Percentiles rank a stretch among this genome's conserved stretches.
Conservation (phyloP, 1,140 invertebrate genomes). For the Hylaeus volcanicus region DNA sequence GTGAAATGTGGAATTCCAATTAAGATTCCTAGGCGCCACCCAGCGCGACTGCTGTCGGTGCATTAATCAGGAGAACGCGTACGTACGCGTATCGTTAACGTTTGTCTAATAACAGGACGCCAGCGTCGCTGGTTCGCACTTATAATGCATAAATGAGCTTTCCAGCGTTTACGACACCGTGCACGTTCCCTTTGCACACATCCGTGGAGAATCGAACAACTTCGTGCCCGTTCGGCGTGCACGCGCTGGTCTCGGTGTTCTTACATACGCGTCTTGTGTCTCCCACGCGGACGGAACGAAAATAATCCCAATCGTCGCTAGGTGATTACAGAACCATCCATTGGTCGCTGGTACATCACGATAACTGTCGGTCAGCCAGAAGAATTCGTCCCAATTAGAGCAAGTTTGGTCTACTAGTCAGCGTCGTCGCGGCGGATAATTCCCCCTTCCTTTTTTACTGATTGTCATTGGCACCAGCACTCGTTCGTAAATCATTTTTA, state of each 20-base stretch:
- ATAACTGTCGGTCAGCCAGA: not conserved
- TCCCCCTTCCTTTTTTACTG: not conserved
- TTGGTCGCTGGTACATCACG: no score
- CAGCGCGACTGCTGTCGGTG: constrained; percentile 8
- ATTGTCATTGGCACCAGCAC: no score
- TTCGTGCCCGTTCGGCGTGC: not conserved
- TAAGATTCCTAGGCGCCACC: constrained; percentile 55
- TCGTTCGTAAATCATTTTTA: constrained; percentile 10
- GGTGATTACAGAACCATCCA: constrained; percentile 4
- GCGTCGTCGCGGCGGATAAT: constrained; percentile 1
- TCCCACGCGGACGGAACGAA: not conserved
- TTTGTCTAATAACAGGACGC: constrained; percentile 42
- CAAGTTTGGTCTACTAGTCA: constrained; percentile 4
- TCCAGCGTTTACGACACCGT: constrained; percentile 31
- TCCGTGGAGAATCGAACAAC: constrained; percentile 28
- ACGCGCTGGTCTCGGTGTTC: not conserved
- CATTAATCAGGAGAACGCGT: constrained; percentile 41
- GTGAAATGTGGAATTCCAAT: constrained; percentile 53
- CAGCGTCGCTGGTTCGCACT: constrained; percentile 18
- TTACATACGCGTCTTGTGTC: not conserved
- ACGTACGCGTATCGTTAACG: constrained; percentile 29
- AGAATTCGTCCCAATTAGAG: constrained; percentile 1
- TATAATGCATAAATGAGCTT: constrained; percentile 42
- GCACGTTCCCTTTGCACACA: not conserved
- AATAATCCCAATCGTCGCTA: not conserved